Percentiles rank a stretch among this genome's conserved stretches.
These are phyloP conservation scores for Xyliphius kryptos DNA, from an alignment of 2,113 vertebrate genomes.

Conservation along the genomic window DNA sequence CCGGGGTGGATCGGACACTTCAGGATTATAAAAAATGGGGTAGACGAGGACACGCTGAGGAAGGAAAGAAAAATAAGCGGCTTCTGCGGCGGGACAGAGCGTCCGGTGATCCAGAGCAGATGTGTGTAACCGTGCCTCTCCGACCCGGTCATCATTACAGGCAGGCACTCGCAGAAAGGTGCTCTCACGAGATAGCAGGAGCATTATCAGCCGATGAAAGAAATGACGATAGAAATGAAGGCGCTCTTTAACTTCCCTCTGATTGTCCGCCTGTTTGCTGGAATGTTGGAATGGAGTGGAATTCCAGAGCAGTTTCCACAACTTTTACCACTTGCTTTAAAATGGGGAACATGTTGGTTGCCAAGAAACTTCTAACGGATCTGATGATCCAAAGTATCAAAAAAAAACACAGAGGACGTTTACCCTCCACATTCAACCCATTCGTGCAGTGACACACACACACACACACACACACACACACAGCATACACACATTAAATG, in stretches of 20 bases:
- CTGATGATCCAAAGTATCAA: too few relatives aligned
- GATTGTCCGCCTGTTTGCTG: not conserved
- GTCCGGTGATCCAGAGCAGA: conserved; percentile 50
- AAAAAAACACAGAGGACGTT: too few relatives aligned
- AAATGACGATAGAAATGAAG: conserved; percentile 3
- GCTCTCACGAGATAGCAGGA: conserved; percentile 47
- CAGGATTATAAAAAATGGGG: not conserved
- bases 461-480: too few relatives aligned
- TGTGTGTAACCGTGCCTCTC: conserved; percentile 49
- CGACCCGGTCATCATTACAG: conserved; percentile 44
- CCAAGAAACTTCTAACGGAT: too few relatives aligned
- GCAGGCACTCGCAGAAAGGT: conserved; percentile 31
- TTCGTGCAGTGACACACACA: too few relatives aligned
- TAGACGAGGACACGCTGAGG: conserved; percentile 34
- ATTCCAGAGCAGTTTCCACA: too few relatives aligned
- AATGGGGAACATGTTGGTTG: too few relatives aligned
- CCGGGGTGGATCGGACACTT: conserved; percentile 34
- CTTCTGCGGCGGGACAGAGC: conserved; percentile 26
- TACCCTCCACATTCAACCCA: too few relatives aligned
- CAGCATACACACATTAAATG: too few relatives aligned
- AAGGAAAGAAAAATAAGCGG: conserved; percentile 39
- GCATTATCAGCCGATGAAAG: conserved; percentile 44
- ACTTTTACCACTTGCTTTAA: too few relatives aligned
- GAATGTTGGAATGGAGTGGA: too few relatives aligned
- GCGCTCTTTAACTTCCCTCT: not conserved